Evolutionary conservation across 2,888 invertebrate genomes (phyloP).

Genomic region (Latrodectus elegans): DNA sequence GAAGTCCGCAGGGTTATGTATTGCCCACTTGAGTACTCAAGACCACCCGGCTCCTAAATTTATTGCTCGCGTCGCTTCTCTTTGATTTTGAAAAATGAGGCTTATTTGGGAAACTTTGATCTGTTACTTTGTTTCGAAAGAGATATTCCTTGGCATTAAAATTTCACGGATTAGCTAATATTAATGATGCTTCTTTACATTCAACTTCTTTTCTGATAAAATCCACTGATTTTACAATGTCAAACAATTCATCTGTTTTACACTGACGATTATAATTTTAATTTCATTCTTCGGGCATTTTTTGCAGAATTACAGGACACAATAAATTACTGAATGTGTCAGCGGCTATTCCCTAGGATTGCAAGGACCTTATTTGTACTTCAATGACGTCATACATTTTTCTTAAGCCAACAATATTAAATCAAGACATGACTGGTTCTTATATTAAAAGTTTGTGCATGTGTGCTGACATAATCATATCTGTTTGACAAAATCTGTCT

Average conservation of each 20-base stretch:
- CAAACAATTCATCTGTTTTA: background rate
- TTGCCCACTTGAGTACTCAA: background rate
- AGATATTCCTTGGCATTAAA: background rate
- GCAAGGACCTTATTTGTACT: slow-evolving; percentile 9
- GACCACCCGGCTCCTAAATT: background rate
- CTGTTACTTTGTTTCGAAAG: background rate
- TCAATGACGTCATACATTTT: slow-evolving; percentile 19
- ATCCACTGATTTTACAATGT: no score
- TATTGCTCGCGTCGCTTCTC: background rate
- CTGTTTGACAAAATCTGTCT: no score
- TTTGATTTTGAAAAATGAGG: background rate
- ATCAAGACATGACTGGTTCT: no score
- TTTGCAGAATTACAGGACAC: background rate
- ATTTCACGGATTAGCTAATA: background rate
- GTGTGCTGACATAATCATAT: no score
- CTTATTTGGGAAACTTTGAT: background rate
- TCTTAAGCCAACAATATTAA: background rate
- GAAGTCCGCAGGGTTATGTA: background rate
- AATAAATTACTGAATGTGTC: background rate
- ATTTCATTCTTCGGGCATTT: background rate
- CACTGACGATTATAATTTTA: background rate
- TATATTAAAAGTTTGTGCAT: no score
- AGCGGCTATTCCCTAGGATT: slow-evolving; percentile 11
- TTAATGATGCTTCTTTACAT: background rate
- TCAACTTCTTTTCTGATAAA: background rate